Evolutionary conservation across 2,113 vertebrate genomes (phyloP).

Genomic region (Prunella himalayana): DNA sequence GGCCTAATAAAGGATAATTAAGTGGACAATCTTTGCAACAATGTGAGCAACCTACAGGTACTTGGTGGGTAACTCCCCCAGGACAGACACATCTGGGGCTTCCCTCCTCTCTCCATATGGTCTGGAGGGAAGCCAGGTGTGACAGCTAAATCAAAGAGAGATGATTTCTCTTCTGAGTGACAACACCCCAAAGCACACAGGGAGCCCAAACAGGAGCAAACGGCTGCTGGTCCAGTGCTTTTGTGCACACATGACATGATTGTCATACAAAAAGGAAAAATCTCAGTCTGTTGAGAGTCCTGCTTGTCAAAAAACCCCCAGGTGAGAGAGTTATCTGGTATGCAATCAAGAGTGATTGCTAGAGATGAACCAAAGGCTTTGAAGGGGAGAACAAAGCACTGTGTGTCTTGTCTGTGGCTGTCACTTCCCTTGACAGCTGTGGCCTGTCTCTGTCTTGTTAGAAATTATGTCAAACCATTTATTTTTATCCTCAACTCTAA

Average conservation of each 20-base stretch:
- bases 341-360: neutral
- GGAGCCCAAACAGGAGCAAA: neutral
- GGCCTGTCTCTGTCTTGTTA: neutral
- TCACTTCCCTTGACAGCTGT: neutral
- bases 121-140: neutral
- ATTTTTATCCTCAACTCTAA: neutral
- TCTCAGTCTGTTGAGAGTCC: neutral
- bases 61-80: neutral
- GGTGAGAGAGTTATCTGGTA: neutral
- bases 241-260: neutral
- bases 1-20: neutral
- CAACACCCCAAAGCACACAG: neutral
- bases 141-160: neutral
- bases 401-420: neutral
- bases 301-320: neutral
- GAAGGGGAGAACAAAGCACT: neutral
- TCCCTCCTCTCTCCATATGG: neutral
- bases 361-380: neutral
- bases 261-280: neutral
- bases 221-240: neutral
- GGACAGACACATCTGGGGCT: neutral
- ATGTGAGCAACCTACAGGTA: neutral
- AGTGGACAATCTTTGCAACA: neutral
- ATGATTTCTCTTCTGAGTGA: neutral
- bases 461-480: neutral